These are phyloP conservation scores for Opisthograptis luteolata DNA, from an alignment of 2,888 invertebrate genomes.

Conservation along the genomic window DNA sequence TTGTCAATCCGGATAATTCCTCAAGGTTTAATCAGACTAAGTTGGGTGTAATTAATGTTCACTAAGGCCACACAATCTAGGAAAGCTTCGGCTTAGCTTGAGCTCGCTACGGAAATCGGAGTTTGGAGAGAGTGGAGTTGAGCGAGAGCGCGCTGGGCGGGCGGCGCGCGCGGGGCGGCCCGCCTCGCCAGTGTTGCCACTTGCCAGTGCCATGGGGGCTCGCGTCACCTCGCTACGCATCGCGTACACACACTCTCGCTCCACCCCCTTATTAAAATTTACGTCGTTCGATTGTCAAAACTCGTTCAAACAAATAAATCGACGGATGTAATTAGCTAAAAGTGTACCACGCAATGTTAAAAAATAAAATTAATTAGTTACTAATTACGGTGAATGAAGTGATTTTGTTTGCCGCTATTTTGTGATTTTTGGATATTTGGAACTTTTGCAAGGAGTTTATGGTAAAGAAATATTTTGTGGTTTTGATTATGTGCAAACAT, in stretches of 20 bases:
- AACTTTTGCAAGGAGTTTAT: slow-evolving; percentile 50
- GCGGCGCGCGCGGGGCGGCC: slow-evolving; percentile 32
- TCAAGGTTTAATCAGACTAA: slow-evolving; percentile 84
- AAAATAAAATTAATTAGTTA: slow-evolving; percentile 39
- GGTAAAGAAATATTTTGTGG: slow-evolving; percentile 38
- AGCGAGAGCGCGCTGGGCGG: slow-evolving; percentile 21
- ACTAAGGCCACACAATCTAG: slow-evolving; percentile 82
- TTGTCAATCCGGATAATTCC: slow-evolving; percentile 84
- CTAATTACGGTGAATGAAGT: slow-evolving; percentile 44
- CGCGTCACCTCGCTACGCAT: slow-evolving; percentile 63
- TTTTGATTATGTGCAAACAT: too few relatives aligned
- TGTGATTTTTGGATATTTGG: slow-evolving; percentile 45
- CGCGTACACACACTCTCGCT: slow-evolving; percentile 36
- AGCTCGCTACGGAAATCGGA: slow-evolving; percentile 63
- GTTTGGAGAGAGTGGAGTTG: slow-evolving; percentile 58
- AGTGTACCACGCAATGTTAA: slow-evolving; percentile 45
- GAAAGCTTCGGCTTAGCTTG: slow-evolving; percentile 76
- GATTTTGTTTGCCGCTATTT: slow-evolving; percentile 52
- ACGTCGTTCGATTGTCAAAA: slow-evolving; percentile 68
- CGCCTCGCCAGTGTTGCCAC: slow-evolving; percentile 43
- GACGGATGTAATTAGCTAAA: slow-evolving; percentile 52
- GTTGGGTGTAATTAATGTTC: slow-evolving; percentile 84
- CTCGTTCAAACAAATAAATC: slow-evolving; percentile 57
- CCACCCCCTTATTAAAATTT: slow-evolving; percentile 62
- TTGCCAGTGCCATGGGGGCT: slow-evolving; percentile 67